Percentiles rank a stretch among this genome's conserved stretches.
Conservation (phyloP, 2,113 vertebrate genomes). For the Columba janthina region DNA sequence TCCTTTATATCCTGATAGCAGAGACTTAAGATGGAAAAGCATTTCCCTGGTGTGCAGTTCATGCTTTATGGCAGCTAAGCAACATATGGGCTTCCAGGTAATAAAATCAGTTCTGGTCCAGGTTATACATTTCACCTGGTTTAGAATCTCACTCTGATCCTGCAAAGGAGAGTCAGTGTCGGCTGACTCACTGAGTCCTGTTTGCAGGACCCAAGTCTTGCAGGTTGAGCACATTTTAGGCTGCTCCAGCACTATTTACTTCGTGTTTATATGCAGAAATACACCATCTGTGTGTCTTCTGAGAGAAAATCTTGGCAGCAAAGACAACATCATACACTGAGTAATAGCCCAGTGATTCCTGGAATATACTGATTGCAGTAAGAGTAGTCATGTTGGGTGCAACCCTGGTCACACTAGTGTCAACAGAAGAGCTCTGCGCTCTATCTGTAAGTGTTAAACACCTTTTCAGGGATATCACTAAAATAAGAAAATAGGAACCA, state of each 20-base stretch:
- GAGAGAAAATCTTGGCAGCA: slow-evolving; percentile 57
- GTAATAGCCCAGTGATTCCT: slow-evolving; percentile 56
- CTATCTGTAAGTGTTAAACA: not conserved
- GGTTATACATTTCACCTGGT: not conserved
- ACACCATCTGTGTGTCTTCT: slow-evolving; percentile 66
- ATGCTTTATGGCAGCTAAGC: not conserved
- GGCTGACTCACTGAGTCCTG: not conserved
- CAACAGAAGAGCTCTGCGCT: not conserved
- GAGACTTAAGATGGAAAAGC: not conserved
- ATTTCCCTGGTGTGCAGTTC: not conserved
- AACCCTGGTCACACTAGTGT: not conserved
- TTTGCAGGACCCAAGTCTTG: not conserved
- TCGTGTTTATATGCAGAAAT: slow-evolving; percentile 49
- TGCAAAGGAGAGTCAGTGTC: not conserved
- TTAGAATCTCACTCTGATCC: not conserved
- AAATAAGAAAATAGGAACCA: not conserved
- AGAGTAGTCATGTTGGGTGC: slow-evolving; percentile 1
- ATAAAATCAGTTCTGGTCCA: not conserved
- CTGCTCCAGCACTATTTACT: slow-evolving; percentile 18
- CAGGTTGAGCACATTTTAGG: not conserved
- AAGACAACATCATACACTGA: slow-evolving; percentile 51
- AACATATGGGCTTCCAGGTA: not conserved
- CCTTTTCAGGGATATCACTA: not conserved
- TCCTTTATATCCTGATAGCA: not conserved
- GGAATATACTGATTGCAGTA: slow-evolving; percentile 26